A percentile compares a stretch with the other conserved stretches of the same genome.
These are phyloP conservation scores for Galeruca laticollis DNA, from an alignment of 2,888 invertebrate genomes.

Conservation along the genomic window DNA sequence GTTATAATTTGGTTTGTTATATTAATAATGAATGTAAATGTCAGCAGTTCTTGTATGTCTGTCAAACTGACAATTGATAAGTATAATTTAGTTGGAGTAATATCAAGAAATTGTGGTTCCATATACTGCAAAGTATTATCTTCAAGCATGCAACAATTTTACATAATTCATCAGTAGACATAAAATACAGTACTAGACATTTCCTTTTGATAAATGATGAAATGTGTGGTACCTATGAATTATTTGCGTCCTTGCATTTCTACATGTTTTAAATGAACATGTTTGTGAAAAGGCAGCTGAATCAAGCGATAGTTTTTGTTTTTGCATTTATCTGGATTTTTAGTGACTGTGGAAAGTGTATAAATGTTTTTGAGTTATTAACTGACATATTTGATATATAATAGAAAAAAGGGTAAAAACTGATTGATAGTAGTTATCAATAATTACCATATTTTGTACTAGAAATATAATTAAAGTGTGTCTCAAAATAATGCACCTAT, in stretches of 20 bases:
- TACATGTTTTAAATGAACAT: neutral
- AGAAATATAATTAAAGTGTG: slow-evolving; percentile 6
- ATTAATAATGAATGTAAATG: too few species aligned
- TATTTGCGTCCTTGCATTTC: neutral
- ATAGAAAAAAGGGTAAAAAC: neutral
- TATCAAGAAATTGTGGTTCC: too few species aligned
- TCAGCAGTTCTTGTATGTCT: too few species aligned
- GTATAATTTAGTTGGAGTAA: too few species aligned
- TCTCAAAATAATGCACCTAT: too few species aligned
- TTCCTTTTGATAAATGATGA: neutral
- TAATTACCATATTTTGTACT: slow-evolving; percentile 13
- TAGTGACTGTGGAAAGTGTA: slow-evolving; percentile 16
- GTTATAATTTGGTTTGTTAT: too few species aligned
- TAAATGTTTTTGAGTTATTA: slow-evolving; percentile 1
- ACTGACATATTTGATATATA: neutral
- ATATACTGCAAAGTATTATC: too few species aligned
- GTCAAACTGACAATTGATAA: too few species aligned
- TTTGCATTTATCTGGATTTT: slow-evolving; percentile 18
- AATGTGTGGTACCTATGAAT: neutral
- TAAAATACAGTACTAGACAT: too few species aligned
- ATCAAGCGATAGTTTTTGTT: slow-evolving; percentile 7
- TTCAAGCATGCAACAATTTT: too few species aligned
- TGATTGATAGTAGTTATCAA: slow-evolving; percentile 13
- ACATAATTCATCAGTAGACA: too few species aligned
- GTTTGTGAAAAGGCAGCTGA: slow-evolving; percentile 5